Base-by-base conservation (phyloP, 2,113 vertebrate genomes). In the Martes martes region DNA sequence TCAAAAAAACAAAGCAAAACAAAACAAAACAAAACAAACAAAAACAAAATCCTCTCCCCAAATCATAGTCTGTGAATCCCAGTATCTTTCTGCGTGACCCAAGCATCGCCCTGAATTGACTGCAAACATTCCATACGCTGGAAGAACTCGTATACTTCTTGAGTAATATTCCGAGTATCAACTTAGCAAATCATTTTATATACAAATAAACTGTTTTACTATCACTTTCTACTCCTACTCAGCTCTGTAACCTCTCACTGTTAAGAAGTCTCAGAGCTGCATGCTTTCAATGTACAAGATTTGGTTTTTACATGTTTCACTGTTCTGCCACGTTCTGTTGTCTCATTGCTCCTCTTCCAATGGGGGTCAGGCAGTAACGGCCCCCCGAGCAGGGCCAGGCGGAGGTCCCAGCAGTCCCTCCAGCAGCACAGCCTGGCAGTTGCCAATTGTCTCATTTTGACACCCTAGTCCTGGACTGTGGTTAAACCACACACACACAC, bases 171-270 rank as follows among this genome's bases (percentile, higher is more conserved):
- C 39, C 65, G 23, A 26, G 65, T 26, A 33, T 50, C 31, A 73
- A 85, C 26, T 94, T 87, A 42, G 91, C 39, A 81, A 81, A 89
- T 85, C 18, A 73, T 76, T 93, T 95, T 55, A 50, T 78, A 73
- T 4, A 47, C 39, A 95, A 87, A 94, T 88, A 74, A 39, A 84
- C 76, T 57, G 45, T 31, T 96, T 96, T 52, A 45, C 57, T 74
- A 21, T 65, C 45, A 23, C 39, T 67, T 63, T 81, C 76, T 61
- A 39, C 45, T 95, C 50, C 76, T 55, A 23, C 7, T 73, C 73
- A 86, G 23, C 33, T 88, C 26, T 39, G 9, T 76, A 65, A 71
- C 11, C 59, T 88, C 24, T 50, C 18, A 4, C 65, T 57, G 42
- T 10, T 85, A 65, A 36, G 47, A 61, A 86, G n/a, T 14, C 74